Conservation (phyloP, 1,140 invertebrate genomes). For the Leptinotarsa defecta region DNA sequence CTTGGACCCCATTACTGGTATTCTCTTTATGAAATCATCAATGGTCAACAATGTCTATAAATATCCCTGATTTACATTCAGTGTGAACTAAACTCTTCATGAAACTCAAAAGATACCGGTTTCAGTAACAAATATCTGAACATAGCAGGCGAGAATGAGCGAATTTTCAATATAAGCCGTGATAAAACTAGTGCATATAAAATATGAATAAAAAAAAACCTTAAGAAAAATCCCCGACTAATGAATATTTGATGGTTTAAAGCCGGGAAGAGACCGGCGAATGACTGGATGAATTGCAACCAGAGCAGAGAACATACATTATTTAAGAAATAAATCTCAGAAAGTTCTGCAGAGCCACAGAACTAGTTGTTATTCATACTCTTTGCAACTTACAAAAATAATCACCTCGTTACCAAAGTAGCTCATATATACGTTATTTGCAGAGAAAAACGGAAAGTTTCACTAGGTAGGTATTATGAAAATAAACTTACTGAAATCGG, state of each 20-base stretch:
- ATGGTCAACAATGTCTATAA: too few species aligned
- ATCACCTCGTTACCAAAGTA: not conserved
- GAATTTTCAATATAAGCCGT: not conserved
- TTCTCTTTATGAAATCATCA: too few species aligned
- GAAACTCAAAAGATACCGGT: too few species aligned
- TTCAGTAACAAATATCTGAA: too few species aligned
- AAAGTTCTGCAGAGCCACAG: not conserved
- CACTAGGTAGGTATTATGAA: not conserved
- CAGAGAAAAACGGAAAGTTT: not conserved
- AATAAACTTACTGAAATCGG: constrained; percentile 16
- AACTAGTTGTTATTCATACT: constrained; percentile 3
- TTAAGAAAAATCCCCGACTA: not conserved
- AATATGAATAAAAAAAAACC: not conserved
- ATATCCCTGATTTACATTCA: too few species aligned
- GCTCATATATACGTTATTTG: not conserved
- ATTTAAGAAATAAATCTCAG: constrained; percentile 1
- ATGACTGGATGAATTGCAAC: not conserved
- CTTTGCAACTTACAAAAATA: not conserved
- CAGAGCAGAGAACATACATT: constrained; percentile 1
- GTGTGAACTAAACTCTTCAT: too few species aligned
- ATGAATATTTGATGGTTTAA: constrained; percentile 1
- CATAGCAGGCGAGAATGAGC: not conserved
- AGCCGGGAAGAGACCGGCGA: not conserved
- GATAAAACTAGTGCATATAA: not conserved
- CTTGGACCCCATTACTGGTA: too few species aligned